Evolutionary conservation across 2,888 invertebrate genomes (phyloP), one percentile per base, ranked within the genome.

Genomic region (Apodemia mormo): DNA sequence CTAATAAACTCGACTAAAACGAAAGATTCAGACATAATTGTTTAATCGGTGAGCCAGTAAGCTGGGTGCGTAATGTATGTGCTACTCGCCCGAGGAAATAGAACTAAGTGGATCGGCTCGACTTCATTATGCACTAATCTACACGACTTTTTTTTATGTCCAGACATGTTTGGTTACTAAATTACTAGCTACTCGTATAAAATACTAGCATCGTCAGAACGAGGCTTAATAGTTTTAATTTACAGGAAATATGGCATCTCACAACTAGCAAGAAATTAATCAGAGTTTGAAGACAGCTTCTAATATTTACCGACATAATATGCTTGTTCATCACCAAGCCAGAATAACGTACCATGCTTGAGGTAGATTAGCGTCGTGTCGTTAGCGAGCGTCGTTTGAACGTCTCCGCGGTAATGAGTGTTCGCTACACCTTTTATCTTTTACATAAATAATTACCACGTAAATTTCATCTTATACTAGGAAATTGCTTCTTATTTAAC

Each of bases 401-500:
- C 61, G 33, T 29, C 61, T 33, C 10, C 61, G 14, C 61, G 12
- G 30, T 61, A 61, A 61, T 61, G 61, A 61, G 61, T 30, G 61
- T 61, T 61, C 29, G 33, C 14, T 14, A 58, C 58, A 58, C 58
- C 58, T 58, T 58, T 58, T 30, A 58, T 58, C 58, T 58, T 58
- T 58, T 58, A 30, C 58, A 58, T 58, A 58, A 58, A 58, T 58
- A 58, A 58, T 58, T 58, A 58, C 8, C 8, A 58, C 58, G 58
- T 58, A 10, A 30, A 45, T 45, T 45, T 45, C 10, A 58, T 58
- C 58, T 58, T 58, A 3, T 22, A 5, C 45, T 12, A 3, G 58
- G 10, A 58, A 58, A 58, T 58, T 58, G 29, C 30, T 58, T 9
- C 2, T 22, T 30, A 58, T 58, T 58, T 30, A 10, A 58, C 58